Base-by-base conservation (phyloP, 2,888 invertebrate genomes). In the Teleiodes luculella region DNA sequence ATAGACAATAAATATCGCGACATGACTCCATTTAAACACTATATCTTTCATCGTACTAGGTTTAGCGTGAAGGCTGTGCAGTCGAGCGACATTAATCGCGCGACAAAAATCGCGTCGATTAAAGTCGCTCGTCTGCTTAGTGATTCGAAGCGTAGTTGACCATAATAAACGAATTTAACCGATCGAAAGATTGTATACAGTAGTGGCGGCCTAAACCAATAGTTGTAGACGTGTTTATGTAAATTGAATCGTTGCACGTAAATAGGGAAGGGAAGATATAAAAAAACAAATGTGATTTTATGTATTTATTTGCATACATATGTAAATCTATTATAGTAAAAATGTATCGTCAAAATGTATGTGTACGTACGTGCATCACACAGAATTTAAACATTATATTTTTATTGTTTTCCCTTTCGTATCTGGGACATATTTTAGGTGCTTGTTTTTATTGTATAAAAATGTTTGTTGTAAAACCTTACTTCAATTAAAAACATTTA, bases 171-270 rank as follows among this genome's bases (percentile, higher is more conserved):
- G 68, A 72, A 70, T 72, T 72, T 72, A 70, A 57, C 49, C 54
- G 28, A 52, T 45, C 53, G 55, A 57, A 56, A 59, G 58, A 62
- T 35, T 54, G 54, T 56, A 52, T 59, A 61, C 61, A 59, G 52
- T 57, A 71, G 73, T 64, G 41, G 57, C 66, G 73, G 72, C 72
- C 72, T 72, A 72, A 72, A 28, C 43, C 43, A 41, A 52, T 46
- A 51, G 52, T 51, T 56, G 56, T 70, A 68, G 58, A 56, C 59
- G 28, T 60, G 59, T 14, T 16, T 16, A 20, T 18, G 6, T 16
- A 31, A 30, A 14, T 8, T 33, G 4, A 16, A 16, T 7, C 31
- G 31, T 13, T 46, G 46, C 31, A 46, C 31, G 3, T 28, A 37
- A n/a, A 37, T 16, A 13, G 0, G 13, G n/a, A n/a, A 20, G 13